Evolutionary conservation across 2,113 vertebrate genomes (phyloP).

Genomic region (Myotis davidii): DNA sequence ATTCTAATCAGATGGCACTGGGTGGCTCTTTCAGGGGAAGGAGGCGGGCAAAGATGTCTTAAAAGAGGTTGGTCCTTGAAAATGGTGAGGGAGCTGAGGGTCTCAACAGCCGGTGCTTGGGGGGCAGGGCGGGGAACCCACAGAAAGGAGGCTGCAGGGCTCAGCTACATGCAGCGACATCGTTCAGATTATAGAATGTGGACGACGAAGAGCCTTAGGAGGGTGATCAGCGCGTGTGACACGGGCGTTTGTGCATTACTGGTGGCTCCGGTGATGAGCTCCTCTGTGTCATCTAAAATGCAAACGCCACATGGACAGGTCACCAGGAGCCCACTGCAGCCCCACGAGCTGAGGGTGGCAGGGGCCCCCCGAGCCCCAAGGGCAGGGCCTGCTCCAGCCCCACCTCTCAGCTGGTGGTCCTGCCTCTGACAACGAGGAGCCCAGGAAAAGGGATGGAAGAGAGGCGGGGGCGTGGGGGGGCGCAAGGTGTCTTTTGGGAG

Average conservation of each 20-base stretch:
- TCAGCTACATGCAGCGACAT: accelerated
- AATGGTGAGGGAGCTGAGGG: neutral
- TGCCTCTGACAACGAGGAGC: no score
- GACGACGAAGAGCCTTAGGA: neutral
- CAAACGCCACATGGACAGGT: neutral
- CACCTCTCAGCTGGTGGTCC: neutral
- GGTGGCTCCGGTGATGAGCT: neutral
- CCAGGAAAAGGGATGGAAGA: no score
- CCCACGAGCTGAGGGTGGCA: neutral
- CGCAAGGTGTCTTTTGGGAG: neutral
- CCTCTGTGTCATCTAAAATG: neutral
- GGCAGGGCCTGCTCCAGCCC: no score
- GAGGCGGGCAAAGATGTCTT: neutral
- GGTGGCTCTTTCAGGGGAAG: neutral
- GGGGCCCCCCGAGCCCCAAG: accelerated
- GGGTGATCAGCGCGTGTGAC: neutral
- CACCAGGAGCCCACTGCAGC: neutral
- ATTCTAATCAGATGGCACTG: neutral
- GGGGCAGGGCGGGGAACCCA: neutral
- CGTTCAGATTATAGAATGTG: neutral
- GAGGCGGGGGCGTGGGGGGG: accelerated
- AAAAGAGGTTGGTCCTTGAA: neutral
- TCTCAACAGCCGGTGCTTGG: neutral
- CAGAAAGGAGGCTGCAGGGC: neutral
- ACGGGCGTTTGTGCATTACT: neutral